These are phyloP conservation scores for Armadillidium nasatum DNA, from an alignment of 1,140 invertebrate species.

Conservation along the genomic window DNA sequence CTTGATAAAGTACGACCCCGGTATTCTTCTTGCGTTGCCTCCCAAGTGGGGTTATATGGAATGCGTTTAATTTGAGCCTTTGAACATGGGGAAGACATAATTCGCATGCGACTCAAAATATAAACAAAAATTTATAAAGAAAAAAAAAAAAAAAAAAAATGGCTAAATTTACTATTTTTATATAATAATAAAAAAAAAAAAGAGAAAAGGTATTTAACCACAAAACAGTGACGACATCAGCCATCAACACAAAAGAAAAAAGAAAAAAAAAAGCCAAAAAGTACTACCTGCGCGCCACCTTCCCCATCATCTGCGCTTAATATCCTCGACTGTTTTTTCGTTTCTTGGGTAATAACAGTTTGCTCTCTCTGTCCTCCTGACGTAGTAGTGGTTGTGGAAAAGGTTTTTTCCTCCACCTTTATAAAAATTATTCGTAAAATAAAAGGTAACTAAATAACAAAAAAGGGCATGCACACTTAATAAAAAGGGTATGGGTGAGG, in stretches of 20 bases:
- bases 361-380: conserved; percentile 74
- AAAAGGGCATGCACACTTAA: no score
- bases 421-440: no score
- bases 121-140: neutral
- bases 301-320: conserved; percentile 46
- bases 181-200: no score
- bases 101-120: neutral
- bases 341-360: conserved; percentile 80
- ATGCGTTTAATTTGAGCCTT: conserved; percentile 25
- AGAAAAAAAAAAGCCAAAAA: neutral
- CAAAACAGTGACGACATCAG: no score
- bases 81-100: neutral
- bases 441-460: no score
- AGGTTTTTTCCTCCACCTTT: conserved; percentile 82
- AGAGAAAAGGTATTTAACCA: no score
- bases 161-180: neutral
- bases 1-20: conserved; percentile 48
- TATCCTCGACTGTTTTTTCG: conserved; percentile 71
- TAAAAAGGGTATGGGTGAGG: no score
- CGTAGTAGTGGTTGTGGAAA: conserved; percentile 81
- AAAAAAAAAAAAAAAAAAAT: neutral
- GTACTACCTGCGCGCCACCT: neutral
- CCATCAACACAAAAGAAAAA: neutral
- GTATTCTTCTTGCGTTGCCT: conserved; percentile 4
- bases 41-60: conserved; percentile 23